Evolutionary conservation across 2,113 vertebrate genomes (phyloP).

Genomic region (Ammodytes dubius): DNA sequence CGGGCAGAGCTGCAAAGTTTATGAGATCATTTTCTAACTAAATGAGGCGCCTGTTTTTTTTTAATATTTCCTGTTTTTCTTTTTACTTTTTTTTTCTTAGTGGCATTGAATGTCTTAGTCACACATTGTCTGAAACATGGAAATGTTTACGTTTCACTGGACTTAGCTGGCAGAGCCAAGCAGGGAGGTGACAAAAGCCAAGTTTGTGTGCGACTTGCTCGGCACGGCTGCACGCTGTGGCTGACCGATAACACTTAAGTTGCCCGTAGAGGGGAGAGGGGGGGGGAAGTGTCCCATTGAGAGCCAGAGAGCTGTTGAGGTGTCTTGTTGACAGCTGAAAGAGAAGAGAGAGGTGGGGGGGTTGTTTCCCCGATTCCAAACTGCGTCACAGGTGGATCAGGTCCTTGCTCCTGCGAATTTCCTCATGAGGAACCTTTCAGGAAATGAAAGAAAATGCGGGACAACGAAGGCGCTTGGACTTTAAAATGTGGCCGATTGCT

Average conservation of each 20-base stretch:
- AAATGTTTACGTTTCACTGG: conserved; percentile 72
- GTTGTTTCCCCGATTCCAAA: conserved; percentile 37
- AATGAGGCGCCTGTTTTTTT: conserved; percentile 68
- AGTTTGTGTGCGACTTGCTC: conserved; percentile 49
- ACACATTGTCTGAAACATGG: conserved; percentile 79
- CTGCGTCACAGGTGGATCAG: conserved; percentile 60
- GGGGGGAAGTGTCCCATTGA: conserved; percentile 7
- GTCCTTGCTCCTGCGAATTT: conserved; percentile 54
- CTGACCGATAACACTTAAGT: conserved; percentile 61
- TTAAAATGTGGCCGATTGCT: conserved; percentile 6
- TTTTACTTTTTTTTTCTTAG: conserved; percentile 26
- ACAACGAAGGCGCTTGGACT: conserved; percentile 46
- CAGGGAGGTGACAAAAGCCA: conserved; percentile 54
- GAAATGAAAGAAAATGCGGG: conserved; percentile 73
- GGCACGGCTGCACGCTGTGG: conserved; percentile 53
- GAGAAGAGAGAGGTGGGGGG: conserved; percentile 8
- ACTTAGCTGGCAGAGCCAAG: conserved; percentile 56
- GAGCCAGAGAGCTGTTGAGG: conserved; percentile 32
- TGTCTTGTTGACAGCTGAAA: conserved; percentile 50
- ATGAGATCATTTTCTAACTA: conserved; percentile 72
- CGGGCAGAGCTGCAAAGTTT: conserved; percentile 70
- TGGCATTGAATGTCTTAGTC: conserved; percentile 73
- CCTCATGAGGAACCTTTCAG: conserved; percentile 54
- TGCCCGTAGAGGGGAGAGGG: background rate
- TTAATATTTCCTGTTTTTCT: conserved; percentile 58